Conservation (phyloP, 2,797 vertebrate species). For the Tapirus indicus region DNA sequence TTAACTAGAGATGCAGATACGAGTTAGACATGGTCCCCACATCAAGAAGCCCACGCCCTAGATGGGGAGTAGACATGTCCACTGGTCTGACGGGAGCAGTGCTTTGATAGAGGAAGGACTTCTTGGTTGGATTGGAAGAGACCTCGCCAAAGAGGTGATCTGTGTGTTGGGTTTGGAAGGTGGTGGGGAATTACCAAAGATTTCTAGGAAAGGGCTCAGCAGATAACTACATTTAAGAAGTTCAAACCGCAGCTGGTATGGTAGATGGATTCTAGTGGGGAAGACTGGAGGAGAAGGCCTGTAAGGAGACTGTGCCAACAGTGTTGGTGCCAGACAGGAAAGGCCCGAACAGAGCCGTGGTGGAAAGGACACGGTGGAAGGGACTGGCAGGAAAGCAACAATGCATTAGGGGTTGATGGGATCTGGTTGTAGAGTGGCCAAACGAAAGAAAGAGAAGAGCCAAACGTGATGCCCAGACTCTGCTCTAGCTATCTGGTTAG, state of each 20-base stretch:
- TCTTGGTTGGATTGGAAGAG: not conserved
- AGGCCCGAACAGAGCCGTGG: not conserved
- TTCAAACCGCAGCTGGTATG: not conserved
- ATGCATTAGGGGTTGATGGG: accelerated
- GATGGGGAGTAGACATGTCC: too few species aligned
- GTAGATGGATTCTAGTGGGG: too few species aligned
- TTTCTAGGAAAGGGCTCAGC: not conserved
- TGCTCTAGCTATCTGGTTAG: not conserved
- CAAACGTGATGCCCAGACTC: accelerated
- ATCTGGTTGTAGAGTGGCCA: too few species aligned
- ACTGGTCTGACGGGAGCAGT: not conserved
- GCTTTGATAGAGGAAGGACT: not conserved
- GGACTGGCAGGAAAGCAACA: accelerated
- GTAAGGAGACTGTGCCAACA: not conserved
- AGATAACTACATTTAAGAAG: not conserved
- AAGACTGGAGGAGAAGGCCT: not conserved
- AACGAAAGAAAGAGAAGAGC: not conserved
- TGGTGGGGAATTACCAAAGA: not conserved
- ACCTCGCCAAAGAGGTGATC: not conserved
- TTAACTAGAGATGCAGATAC: not conserved
- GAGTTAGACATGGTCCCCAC: too few species aligned
- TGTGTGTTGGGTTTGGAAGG: not conserved
- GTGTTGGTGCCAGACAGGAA: not conserved
- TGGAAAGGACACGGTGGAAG: not conserved
- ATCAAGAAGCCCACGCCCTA: not conserved